These are phyloP conservation scores for Horisme vitalbata DNA, from an alignment of 2,888 invertebrate genomes.

Conservation along the genomic window DNA sequence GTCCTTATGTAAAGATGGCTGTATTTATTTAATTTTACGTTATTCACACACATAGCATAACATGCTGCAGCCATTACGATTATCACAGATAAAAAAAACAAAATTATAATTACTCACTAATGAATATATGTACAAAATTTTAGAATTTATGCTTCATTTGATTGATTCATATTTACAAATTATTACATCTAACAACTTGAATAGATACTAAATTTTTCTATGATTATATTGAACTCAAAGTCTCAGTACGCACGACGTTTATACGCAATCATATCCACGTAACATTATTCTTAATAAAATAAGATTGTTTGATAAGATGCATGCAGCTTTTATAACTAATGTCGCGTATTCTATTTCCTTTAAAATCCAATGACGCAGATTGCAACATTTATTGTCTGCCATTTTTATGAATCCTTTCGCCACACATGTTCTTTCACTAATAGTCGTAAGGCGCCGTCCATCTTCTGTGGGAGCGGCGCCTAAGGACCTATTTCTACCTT, in stretches of 20 bases:
- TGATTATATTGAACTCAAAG: conserved; percentile 6
- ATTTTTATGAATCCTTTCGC: too few species aligned
- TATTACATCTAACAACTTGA: conserved; percentile 31
- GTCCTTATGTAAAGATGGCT: too few species aligned
- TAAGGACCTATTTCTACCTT: too few species aligned
- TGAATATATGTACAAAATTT: conserved; percentile 72
- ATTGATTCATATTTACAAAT: conserved; percentile 63
- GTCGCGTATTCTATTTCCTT: conserved; percentile 1
- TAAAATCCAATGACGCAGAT: conserved; percentile 19
- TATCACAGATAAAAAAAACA: conserved; percentile 67
- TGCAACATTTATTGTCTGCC: conserved; percentile 54
- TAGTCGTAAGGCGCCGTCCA: too few species aligned
- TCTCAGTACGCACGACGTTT: background rate
- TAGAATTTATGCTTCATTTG: conserved; percentile 78
- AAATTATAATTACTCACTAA: conserved; percentile 44
- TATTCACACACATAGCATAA: conserved; percentile 43
- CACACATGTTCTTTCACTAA: too few species aligned
- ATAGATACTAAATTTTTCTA: conserved; percentile 11
- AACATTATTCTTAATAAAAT: too few species aligned
- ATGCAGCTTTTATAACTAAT: background rate
- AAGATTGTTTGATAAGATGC: too few species aligned
- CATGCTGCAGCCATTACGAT: conserved; percentile 49
- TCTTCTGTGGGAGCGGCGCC: too few species aligned
- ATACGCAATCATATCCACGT: background rate
- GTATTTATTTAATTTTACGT: too few species aligned